phyloP scores from a whole-genome alignment of 2,797 vertebrate species.

The Tolypeutes matacus region DNA sequence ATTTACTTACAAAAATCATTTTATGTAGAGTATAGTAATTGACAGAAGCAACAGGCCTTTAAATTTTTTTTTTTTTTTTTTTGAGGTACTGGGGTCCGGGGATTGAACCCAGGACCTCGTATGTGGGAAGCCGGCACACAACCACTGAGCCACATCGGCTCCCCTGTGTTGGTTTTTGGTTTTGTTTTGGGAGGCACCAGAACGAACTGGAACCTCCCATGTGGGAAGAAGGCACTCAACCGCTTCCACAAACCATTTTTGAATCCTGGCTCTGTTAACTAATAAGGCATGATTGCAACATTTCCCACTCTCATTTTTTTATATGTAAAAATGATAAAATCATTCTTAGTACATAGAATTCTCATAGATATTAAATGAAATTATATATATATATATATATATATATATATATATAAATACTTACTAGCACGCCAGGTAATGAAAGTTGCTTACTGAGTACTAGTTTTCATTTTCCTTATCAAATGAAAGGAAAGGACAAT shows the following conservation, averaged over 20 bases:
- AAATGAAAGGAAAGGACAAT: background rate
- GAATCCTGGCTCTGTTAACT: background rate
- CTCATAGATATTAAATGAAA: background rate
- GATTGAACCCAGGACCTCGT: no score
- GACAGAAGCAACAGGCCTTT: background rate
- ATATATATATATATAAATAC: background rate
- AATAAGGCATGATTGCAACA: background rate
- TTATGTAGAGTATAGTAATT: background rate
- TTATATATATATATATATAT: background rate
- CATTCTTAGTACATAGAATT: background rate
- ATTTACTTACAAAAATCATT: background rate
- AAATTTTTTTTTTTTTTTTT: background rate
- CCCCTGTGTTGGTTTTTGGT: no score
- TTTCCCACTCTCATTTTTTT: background rate
- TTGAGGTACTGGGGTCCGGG: no score
- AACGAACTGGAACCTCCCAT: no score
- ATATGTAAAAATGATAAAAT: background rate
- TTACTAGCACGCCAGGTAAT: background rate
- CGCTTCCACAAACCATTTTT: background rate
- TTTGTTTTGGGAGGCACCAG: no score
- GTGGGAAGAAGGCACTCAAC: no score
- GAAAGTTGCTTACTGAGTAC: background rate
- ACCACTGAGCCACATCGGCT: no score
- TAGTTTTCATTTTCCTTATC: conserved; percentile 36
- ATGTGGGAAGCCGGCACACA: no score